Percentiles rank a stretch among this genome's conserved stretches.
Conservation (phyloP, 2,797 vertebrate species). For the Mormyrus hasselquistii region DNA sequence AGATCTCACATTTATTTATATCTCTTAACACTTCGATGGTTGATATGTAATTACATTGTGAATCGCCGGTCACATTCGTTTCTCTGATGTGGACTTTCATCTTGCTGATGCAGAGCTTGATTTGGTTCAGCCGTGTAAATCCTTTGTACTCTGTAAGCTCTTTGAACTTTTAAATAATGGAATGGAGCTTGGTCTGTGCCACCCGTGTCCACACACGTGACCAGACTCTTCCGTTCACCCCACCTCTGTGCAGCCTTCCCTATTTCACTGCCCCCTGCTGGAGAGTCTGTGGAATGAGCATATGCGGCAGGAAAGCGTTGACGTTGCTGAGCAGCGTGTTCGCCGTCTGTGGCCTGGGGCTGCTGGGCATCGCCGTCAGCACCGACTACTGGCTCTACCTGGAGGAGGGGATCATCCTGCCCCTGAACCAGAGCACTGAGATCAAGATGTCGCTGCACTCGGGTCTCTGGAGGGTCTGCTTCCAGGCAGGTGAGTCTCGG, state of each 20-base stretch:
- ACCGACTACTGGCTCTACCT: conserved; percentile 97
- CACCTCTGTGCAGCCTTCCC: background rate
- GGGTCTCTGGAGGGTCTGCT: conserved; percentile 92
- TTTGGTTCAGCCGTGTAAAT: background rate
- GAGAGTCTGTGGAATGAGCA: conserved; percentile 74
- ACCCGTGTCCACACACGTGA: background rate
- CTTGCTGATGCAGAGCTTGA: background rate
- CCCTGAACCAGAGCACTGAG: conserved; percentile 84
- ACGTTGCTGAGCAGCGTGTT: conserved; percentile 94
- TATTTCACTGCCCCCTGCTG: conserved; percentile 47
- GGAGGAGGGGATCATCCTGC: conserved; percentile 85
- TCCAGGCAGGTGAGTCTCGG: conserved; percentile 71
- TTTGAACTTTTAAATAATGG: conserved; percentile 3
- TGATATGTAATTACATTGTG: background rate
- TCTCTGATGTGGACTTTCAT: background rate
- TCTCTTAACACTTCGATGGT: background rate
- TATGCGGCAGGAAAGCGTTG: conserved; percentile 85
- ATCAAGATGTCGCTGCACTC: conserved; percentile 88
- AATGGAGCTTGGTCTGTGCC: background rate
- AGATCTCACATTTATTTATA: background rate
- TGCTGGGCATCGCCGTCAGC: conserved; percentile 88
- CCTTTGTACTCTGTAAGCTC: background rate
- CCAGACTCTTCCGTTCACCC: background rate
- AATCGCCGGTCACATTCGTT: background rate
- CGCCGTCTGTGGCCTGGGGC: conserved; percentile 82